Percentiles rank a stretch among this genome's conserved stretches.
Evolutionary conservation across 2,888 invertebrate genomes (phyloP).

Genomic region (Noctua janthe): DNA sequence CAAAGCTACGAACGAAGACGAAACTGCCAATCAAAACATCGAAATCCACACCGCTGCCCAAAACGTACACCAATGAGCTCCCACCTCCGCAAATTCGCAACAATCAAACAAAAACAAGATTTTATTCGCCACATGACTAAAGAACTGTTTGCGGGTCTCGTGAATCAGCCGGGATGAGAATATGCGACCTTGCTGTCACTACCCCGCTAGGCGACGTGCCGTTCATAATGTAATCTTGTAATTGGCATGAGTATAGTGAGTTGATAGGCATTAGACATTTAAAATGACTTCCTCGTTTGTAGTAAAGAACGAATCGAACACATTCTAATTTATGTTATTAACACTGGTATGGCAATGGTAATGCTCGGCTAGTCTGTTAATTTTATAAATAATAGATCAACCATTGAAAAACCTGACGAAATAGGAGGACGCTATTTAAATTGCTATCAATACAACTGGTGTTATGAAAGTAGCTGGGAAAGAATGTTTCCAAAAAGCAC

Average conservation of each 20-base stretch:
- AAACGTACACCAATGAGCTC: slow-evolving; percentile 22
- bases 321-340: neutral
- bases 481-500: neutral
- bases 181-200: slow-evolving; percentile 60
- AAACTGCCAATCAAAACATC: slow-evolving; percentile 10
- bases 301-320: neutral
- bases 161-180: slow-evolving; percentile 65
- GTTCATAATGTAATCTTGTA: slow-evolving; percentile 27
- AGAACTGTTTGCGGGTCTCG: slow-evolving; percentile 46
- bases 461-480: too few relatives aligned
- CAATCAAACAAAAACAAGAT: slow-evolving; percentile 36
- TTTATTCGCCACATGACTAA: slow-evolving; percentile 59
- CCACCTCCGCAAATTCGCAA: slow-evolving; percentile 34
- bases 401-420: neutral
- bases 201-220: slow-evolving; percentile 30
- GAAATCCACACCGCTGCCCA: slow-evolving; percentile 35
- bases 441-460: neutral
- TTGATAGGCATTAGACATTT: slow-evolving; percentile 15
- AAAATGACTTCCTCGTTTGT: neutral
- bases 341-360: neutral
- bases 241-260: slow-evolving; percentile 33
- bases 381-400: neutral
- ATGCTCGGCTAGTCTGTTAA: neutral
- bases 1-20: neutral
- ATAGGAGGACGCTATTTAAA: neutral